Conservation (phyloP, 1,140 invertebrate genomes). For the Lineus longissimus region DNA sequence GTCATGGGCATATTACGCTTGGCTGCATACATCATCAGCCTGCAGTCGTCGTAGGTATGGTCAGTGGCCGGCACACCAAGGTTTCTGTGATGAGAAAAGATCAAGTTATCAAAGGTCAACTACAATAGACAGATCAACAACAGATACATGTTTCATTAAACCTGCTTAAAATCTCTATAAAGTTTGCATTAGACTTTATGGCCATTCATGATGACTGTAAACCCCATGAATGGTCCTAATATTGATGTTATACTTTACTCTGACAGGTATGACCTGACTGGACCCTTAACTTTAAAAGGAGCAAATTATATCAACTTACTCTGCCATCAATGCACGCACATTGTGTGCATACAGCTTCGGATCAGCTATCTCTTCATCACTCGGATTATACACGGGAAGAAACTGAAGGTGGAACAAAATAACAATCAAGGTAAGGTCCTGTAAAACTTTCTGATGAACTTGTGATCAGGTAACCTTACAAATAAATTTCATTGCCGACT, state of each 20-base stretch:
- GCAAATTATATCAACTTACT: conserved; percentile 62
- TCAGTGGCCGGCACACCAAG: conserved; percentile 80
- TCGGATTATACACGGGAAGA: conserved; percentile 86
- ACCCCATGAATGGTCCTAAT: too few relatives aligned
- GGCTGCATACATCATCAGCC: conserved; percentile 76
- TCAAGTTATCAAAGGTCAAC: background rate
- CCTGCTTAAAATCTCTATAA: too few relatives aligned
- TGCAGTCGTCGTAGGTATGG: conserved; percentile 88
- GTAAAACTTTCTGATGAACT: too few relatives aligned
- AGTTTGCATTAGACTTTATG: too few relatives aligned
- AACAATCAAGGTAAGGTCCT: background rate
- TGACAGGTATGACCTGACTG: too few relatives aligned
- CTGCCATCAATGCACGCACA: conserved; percentile 84
- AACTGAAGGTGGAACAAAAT: conserved; percentile 57
- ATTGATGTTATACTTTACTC: too few relatives aligned
- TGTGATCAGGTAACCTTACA: too few relatives aligned
- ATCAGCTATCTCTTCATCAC: conserved; percentile 78
- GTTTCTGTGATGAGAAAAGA: conserved; percentile 62
- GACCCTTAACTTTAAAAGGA: too few relatives aligned
- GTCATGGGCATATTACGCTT: conserved; percentile 73
- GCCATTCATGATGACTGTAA: too few relatives aligned
- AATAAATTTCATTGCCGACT: too few relatives aligned
- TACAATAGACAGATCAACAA: too few relatives aligned
- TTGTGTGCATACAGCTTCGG: conserved; percentile 87
- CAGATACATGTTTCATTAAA: too few relatives aligned